Evolutionary conservation across 2,797 vertebrate species (phyloP).

Genomic region (Hoplostethus mediterraneus): DNA sequence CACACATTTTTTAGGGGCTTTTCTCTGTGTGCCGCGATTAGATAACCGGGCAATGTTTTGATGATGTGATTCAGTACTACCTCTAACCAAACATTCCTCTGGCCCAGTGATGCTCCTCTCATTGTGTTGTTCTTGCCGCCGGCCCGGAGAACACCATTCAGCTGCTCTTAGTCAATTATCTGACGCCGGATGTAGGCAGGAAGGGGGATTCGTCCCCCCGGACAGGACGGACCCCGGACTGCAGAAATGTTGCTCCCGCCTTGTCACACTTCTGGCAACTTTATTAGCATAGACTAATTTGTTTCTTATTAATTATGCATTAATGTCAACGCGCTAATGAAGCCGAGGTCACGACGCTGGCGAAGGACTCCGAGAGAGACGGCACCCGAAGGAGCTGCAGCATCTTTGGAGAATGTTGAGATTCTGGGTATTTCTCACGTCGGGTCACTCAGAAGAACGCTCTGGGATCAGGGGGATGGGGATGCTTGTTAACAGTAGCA

Average conservation of each 20-base stretch:
- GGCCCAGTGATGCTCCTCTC: conserved; percentile 11
- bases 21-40: conserved; percentile 24
- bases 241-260: conserved; percentile 15
- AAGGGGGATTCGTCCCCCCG: not conserved
- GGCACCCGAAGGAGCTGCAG: conserved; percentile 31
- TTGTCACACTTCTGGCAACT: conserved; percentile 36
- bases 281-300: conserved; percentile 77
- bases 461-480: conserved; percentile 13
- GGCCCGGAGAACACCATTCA: conserved; percentile 22
- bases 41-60: conserved; percentile 7
- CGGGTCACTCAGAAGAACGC: conserved; percentile 11
- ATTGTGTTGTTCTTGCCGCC: conserved; percentile 19
- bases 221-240: conserved; percentile 24
- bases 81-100: conserved; percentile 11
- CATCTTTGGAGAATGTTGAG: conserved; percentile 31
- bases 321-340: conserved; percentile 73
- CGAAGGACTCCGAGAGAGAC: conserved; percentile 37
- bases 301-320: conserved; percentile 80
- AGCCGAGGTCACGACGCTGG: conserved; percentile 65
- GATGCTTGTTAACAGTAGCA: conserved; percentile 59
- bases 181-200: not conserved
- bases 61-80: conserved; percentile 15
- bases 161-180: conserved; percentile 40
- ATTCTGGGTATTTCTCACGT: conserved; percentile 30
- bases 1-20: conserved; percentile 50